phyloP scores from a whole-genome alignment of 2,888 invertebrate genomes.

The Mimumesa dahlbomi region DNA sequence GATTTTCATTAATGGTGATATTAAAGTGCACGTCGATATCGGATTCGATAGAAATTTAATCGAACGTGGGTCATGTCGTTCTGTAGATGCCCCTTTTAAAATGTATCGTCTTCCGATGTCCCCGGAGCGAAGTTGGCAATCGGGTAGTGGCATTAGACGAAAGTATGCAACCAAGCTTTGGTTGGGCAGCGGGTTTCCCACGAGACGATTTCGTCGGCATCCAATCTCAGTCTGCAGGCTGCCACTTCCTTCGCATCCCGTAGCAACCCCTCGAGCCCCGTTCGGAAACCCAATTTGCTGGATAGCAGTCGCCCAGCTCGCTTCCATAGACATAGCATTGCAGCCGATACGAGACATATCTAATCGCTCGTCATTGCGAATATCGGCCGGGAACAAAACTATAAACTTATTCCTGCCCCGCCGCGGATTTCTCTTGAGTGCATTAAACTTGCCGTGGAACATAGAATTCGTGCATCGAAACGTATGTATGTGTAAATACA shows the following conservation, averaged over 20 bases:
- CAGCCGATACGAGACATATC: constrained; percentile 55
- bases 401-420: neutral
- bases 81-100: constrained; percentile 27
- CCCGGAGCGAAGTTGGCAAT: constrained; percentile 55
- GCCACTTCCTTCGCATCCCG: constrained; percentile 53
- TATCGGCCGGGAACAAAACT: constrained; percentile 11
- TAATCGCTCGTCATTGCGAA: constrained; percentile 57
- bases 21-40: neutral
- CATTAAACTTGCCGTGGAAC: no score
- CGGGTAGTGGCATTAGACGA: constrained; percentile 63
- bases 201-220: constrained; percentile 72
- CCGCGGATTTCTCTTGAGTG: no score
- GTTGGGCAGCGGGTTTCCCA: constrained; percentile 52
- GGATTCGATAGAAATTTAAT: constrained; percentile 30
- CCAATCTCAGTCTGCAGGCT: constrained; percentile 67
- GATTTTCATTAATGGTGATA: no score
- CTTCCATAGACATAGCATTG: constrained; percentile 43
- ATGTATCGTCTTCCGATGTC: constrained; percentile 50
- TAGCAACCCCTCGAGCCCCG: constrained; percentile 52
- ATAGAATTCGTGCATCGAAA: no score
- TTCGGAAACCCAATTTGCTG: constrained; percentile 64
- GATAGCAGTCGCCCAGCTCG: constrained; percentile 55
- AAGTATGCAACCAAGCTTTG: constrained; percentile 68
- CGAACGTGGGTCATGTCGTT: neutral
- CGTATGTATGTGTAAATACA: no score